Conservation (phyloP, 2,113 vertebrate species). For the Hipposideros armiger region DNA sequence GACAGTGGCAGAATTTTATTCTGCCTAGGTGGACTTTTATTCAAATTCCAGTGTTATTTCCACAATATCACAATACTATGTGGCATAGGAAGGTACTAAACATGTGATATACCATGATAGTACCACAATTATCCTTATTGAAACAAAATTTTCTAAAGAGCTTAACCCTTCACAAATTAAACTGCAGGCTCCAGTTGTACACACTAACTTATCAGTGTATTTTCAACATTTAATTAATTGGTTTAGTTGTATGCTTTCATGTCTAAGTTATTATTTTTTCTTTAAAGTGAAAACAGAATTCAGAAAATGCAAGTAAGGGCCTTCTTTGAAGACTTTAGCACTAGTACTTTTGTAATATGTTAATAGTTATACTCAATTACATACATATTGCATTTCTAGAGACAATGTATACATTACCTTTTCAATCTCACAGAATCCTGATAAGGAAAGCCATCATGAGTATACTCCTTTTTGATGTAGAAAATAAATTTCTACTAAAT, state of each 20-base stretch:
- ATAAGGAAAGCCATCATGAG: not conserved
- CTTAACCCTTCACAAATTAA: not conserved
- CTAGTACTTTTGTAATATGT: not conserved
- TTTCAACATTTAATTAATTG: slow-evolving; percentile 33
- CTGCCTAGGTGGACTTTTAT: not conserved
- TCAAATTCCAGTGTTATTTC: not conserved
- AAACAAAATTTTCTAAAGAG: not conserved
- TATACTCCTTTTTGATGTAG: not conserved
- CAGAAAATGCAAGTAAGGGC: not conserved
- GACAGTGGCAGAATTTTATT: not conserved
- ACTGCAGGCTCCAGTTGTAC: not conserved
- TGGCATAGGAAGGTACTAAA: not conserved
- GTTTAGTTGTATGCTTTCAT: not conserved
- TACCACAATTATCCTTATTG: not conserved
- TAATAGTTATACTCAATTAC: not conserved
- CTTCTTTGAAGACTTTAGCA: not conserved
- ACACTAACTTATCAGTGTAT: not conserved
- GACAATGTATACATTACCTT: not conserved
- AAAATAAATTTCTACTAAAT: slow-evolving; percentile 3
- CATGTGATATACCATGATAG: not conserved
- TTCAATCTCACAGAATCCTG: not conserved
- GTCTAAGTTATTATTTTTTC: not conserved
- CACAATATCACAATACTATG: not conserved
- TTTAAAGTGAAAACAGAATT: not conserved
- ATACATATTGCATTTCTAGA: not conserved